phyloP scores from a whole-genome alignment of 2,888 invertebrate genomes.

The Exephanes ischioxanthus region DNA sequence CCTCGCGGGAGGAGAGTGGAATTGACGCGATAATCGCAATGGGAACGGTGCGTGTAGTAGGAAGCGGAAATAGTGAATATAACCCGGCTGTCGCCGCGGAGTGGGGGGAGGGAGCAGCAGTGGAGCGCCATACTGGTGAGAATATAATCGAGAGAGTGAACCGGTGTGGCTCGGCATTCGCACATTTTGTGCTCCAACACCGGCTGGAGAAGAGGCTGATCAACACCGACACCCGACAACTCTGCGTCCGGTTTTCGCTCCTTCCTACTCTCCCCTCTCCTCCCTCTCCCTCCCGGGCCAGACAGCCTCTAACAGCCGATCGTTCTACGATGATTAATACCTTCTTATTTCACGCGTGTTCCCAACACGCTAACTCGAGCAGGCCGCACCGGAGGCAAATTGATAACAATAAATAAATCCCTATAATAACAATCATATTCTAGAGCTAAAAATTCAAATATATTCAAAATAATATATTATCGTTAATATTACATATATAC shows the following conservation, averaged over 20 bases:
- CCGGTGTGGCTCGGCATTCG: constrained; percentile 22
- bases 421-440: too few species aligned
- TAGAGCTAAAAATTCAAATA: too few species aligned
- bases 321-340: constrained; percentile 74
- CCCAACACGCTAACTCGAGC: background rate
- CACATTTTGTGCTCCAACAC: constrained; percentile 15
- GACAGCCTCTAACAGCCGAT: constrained; percentile 21
- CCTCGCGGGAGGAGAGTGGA: background rate
- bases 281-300: background rate
- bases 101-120: constrained; percentile 28
- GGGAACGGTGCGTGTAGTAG: constrained; percentile 43
- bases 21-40: constrained; percentile 31
- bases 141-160: constrained; percentile 40
- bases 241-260: constrained; percentile 34
- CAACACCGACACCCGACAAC: constrained; percentile 1
- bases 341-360: constrained; percentile 35
- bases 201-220: constrained; percentile 18
- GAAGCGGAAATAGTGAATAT: constrained; percentile 61
- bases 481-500: too few species aligned
- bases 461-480: too few species aligned
- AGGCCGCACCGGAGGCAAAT: too few species aligned
- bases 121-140: constrained; percentile 20
- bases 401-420: too few species aligned
- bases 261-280: background rate
- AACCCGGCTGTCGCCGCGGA: constrained; percentile 39